Evolutionary conservation across 2,797 vertebrate genomes (phyloP), one percentile per base, ranked within the genome.

Genomic region (Cirrhinus mrigala): DNA sequence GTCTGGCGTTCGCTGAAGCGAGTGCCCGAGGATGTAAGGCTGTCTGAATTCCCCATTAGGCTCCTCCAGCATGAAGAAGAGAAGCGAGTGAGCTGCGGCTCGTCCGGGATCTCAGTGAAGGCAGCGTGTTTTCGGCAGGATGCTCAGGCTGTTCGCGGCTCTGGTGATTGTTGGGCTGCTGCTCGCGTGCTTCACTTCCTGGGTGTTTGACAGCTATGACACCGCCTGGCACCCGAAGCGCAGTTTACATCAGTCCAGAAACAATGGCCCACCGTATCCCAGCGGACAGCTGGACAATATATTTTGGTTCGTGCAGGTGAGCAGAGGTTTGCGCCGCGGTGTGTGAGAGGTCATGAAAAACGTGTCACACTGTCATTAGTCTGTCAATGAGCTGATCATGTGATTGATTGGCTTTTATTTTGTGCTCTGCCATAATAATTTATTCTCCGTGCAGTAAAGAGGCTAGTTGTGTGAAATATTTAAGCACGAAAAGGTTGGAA

Each of bases 241-340:
- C 81, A 95, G 94, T 87, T 87, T 95, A 14, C 90, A 62, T 69
- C 90, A 82, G n/a, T 83, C 37, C 64, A 81, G 87, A 0, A 86
- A 85, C 48, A 83, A 18, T 52, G 84, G 89, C 54, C 93, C 93
- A 16, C 96, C 95, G 60, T 95, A 92, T 76, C 97, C 96, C 22
- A 95, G 96, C 11, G 91, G 89, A 0, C 91, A 93, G 79, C 87
- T 93, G 87, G 70, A 83, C 88, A 96, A 96, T 82, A 89, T 98
- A 88, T 97, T 99, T 91, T 99, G 97, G 98, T 96, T 96, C 50
- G 93, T 98, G 91, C 98, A 99, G 97, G 98, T 98, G 93, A 94
- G 93, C 18, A 16, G 16, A 66, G 74, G 27, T 46, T 24, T 29
- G 7, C 81, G 52, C 40, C 5, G 64, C 24, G 14, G 29, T 8